Evolutionary conservation across 2,888 invertebrate genomes (phyloP), one percentile per base, ranked within the genome.

Genomic region (Resseliella maxima): DNA sequence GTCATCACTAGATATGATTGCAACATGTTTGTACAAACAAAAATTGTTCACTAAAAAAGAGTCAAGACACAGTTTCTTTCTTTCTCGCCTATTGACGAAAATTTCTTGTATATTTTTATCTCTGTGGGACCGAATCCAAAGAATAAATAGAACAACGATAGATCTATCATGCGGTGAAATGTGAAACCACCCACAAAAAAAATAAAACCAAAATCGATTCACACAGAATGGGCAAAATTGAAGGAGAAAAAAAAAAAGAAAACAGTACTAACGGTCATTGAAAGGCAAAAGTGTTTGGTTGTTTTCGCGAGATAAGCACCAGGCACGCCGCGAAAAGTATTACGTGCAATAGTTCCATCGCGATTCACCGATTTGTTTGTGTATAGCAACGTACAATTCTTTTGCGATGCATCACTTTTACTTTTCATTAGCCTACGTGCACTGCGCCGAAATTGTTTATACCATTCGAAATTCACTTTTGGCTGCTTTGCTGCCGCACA

Each of bases 261-360:
- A n/a, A n/a, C n/a, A n/a, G n/a, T n/a, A 95, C 95, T 93, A 93
- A 96, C 96, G 90, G 96, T 96, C 95, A 96, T 95, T 86, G 94
- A 94, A 90, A 95, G 94, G 88, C 96, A 93, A 89, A 95, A 93
- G 88, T 94, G 92, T 89, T 94, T 94, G n/a, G 95, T 94, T 91
- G 95, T 95, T 88, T 94, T 92, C 88, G 95, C 94, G 88, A 96
- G 90, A 89, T 94, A 93, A 89, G 95, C 95, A 90, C 95, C 96
- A 90, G 94, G 95, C 87, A 96, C 92, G 59, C 96, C 96, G 89
- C 96, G 93, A 90, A 96, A 96, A 89, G 93, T 93, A 90, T 94
- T 94, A 89, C 93, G 92, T 86, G 93, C 92, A 85, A 93, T 93
- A 87, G 91, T 92, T 27, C 93, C 93, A 90, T 92, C 92, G 87